A percentile compares a stretch with the other conserved stretches of the same genome.
phyloP scores from a whole-genome alignment of 2,113 vertebrate species.

The Gnathonemus echidnorhynchus region DNA sequence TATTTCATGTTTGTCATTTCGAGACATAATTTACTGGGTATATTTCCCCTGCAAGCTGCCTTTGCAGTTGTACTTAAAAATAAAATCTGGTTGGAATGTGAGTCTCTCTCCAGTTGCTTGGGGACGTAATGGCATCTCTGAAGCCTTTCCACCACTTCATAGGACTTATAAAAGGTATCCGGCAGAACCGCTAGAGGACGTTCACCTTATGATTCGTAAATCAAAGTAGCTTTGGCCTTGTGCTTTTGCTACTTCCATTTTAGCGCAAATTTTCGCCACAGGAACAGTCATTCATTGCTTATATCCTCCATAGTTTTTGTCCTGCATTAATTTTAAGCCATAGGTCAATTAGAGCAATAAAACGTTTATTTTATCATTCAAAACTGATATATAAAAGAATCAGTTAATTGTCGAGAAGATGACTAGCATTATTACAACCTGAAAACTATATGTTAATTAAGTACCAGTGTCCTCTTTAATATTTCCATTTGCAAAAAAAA shows the following conservation, averaged over 20 bases:
- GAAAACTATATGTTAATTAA: background rate
- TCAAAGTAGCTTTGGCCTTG: background rate
- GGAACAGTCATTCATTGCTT: background rate
- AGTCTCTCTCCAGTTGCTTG: background rate
- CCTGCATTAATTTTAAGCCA: background rate
- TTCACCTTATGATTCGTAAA: background rate
- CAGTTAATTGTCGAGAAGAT: background rate
- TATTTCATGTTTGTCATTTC: background rate
- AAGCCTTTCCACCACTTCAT: background rate
- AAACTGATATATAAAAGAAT: background rate
- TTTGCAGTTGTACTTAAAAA: background rate
- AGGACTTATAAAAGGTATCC: background rate
- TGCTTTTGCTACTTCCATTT: background rate
- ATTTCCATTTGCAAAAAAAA: background rate
- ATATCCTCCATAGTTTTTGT: background rate
- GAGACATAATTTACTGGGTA: background rate
- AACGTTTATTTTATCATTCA: background rate
- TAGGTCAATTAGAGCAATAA: background rate
- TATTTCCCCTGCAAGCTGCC: background rate
- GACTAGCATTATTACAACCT: background rate
- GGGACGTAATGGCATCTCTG: background rate
- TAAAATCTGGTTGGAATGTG: background rate
- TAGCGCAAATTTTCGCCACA: background rate
- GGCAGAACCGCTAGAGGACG: background rate
- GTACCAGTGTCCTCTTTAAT: background rate